phyloP scores from a whole-genome alignment of 2,113 vertebrate genomes.

The Hydropotes inermis region DNA sequence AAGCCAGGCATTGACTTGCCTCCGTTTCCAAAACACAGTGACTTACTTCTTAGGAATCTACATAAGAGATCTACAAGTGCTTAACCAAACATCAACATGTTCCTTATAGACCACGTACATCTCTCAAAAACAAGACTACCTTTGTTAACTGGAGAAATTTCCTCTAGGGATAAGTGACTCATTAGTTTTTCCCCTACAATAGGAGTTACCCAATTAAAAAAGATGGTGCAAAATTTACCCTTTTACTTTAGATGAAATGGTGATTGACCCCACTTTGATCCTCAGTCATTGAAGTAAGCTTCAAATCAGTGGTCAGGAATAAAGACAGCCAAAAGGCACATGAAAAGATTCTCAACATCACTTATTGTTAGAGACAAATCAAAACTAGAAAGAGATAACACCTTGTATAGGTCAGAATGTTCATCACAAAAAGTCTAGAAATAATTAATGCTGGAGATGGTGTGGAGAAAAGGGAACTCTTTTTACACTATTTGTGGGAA shows the following conservation, averaged over 20 bases:
- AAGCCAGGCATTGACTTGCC: background rate
- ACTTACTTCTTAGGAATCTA: background rate
- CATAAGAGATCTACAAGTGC: background rate
- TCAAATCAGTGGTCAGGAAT: background rate
- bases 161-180: background rate
- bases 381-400: background rate
- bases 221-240: background rate
- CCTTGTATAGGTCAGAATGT: background rate
- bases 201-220: background rate
- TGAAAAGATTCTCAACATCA: background rate
- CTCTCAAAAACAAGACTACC: background rate
- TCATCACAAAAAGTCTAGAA: background rate
- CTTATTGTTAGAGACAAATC: background rate
- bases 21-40: background rate
- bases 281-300: background rate
- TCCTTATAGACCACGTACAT: background rate
- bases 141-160: background rate
- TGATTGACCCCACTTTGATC: background rate
- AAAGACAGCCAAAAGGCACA: background rate
- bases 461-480: background rate
- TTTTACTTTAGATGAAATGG: background rate
- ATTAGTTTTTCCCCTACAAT: background rate
- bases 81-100: background rate
- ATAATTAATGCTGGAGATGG: background rate
- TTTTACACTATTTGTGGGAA: background rate